A percentile compares a stretch with the other conserved stretches of the same genome.
Evolutionary conservation across 2,888 invertebrate genomes (phyloP).

Genomic region (Dynastes grantii): DNA sequence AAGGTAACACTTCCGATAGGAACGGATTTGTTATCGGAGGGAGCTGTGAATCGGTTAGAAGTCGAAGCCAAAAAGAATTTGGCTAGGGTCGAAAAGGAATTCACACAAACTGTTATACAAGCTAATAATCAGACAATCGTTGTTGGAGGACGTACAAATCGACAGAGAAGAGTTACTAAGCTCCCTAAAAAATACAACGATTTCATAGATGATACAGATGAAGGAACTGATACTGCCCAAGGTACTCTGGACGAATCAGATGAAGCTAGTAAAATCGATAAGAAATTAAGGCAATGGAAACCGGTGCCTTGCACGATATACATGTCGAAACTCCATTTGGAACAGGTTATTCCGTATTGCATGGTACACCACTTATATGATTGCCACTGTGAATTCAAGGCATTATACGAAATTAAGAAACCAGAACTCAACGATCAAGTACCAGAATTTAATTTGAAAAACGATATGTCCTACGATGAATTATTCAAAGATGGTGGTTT

Average conservation of each 20-base stretch:
- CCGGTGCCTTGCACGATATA: slow-evolving; percentile 53
- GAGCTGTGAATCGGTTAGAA: slow-evolving; percentile 69
- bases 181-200: slow-evolving; percentile 77
- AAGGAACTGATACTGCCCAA: slow-evolving; percentile 24
- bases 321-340: slow-evolving; percentile 59
- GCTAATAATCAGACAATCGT: slow-evolving; percentile 78
- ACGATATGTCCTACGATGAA: not conserved
- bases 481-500: slow-evolving; percentile 8
- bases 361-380: slow-evolving; percentile 79
- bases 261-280: slow-evolving; percentile 3
- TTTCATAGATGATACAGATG: slow-evolving; percentile 67
- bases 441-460: not conserved
- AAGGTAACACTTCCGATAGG: slow-evolving; percentile 63
- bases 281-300: slow-evolving; percentile 37
- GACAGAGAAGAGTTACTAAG: slow-evolving; percentile 75
- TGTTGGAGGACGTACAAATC: slow-evolving; percentile 72
- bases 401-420: slow-evolving; percentile 26
- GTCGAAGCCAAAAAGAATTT: slow-evolving; percentile 73
- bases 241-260: not conserved
- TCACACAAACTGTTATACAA: slow-evolving; percentile 80
- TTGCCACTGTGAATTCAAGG: slow-evolving; percentile 73
- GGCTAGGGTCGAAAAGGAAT: slow-evolving; percentile 81
- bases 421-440: not conserved
- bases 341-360: slow-evolving; percentile 77
- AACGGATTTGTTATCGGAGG: slow-evolving; percentile 63